Base-by-base conservation (phyloP, 2,797 vertebrate species). In the Australoheros facetus region DNA sequence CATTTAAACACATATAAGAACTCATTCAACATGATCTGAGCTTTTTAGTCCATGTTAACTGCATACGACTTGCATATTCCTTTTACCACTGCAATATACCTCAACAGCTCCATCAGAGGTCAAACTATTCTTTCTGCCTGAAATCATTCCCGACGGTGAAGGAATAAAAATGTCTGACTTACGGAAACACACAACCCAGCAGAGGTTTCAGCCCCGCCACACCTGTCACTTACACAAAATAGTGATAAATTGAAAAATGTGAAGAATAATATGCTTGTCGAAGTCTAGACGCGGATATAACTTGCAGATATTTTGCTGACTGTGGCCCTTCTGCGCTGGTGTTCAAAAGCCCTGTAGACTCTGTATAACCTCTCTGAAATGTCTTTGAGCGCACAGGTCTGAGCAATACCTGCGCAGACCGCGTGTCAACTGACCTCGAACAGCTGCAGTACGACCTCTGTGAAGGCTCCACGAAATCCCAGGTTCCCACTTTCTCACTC, bases 401-500 rank as follows among this genome's bases (percentile, higher is more conserved):
- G 74, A 75, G 71, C n/a, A 17, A 69, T 58, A 83, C 54, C 45
- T 80, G 71, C 32, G 48, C n/a, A 62, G n/a, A 54, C 3, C 51
- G 48, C 17, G 48, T 11, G 21, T 37, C 53, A 21, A 51, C 73
- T 56, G 92, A 98, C 98, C 98, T 98, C 81, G 96, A 98, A 94
- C 98, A 99, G 94, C 95, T 97, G 95, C 98, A 99, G 92, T 93
- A 96, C 80, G 97, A 97, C 94, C 97, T 97, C 88, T 98, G 96
- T 0, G 97, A 97, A 75, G 95, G 94, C 95, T 98, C 97, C 71
- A 99, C 97, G 91, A 99, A 99, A 93, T 99, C 97, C 98, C 98
- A 99, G 78, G 94, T 93, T 87, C 95, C 96, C 62, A 95, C 87
- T 95, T 97, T 98, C 83, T 97, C 96, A 54, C 87, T 85, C 62